A percentile compares a stretch with the other conserved stretches of the same genome.
Evolutionary conservation across 2,797 vertebrate species (phyloP).

Genomic region (Octomys mimax): DNA sequence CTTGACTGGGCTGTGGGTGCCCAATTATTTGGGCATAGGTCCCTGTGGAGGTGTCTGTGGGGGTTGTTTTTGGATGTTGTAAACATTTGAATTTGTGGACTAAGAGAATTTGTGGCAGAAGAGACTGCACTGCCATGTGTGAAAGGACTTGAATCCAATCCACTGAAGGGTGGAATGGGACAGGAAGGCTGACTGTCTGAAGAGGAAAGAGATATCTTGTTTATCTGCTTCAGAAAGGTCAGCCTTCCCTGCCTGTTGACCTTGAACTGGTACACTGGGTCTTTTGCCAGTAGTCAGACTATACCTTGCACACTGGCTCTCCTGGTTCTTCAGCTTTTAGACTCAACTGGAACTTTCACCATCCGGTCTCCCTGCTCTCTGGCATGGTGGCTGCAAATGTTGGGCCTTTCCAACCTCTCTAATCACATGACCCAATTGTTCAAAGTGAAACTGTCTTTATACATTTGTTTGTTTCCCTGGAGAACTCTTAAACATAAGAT

Average conservation of each 20-base stretch:
- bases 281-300: not conserved
- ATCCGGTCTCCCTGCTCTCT: not conserved
- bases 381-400: not conserved
- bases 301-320: not conserved
- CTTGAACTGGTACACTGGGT: not conserved
- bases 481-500: not conserved
- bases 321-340: not conserved
- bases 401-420: not conserved
- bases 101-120: not conserved
- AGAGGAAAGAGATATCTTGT: not conserved
- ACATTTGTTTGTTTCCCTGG: not conserved
- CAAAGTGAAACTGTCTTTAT: not conserved
- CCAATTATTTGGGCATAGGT: not conserved
- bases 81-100: not conserved
- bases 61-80: not conserved
- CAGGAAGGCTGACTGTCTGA: not conserved
- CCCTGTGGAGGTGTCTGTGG: not conserved
- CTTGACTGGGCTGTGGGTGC: not conserved
- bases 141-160: not conserved
- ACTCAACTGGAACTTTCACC: not conserved
- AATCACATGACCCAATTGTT: not conserved
- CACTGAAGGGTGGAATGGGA: not conserved
- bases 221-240: not conserved
- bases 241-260: not conserved
- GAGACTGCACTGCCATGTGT: rapidly evolving